Conservation (phyloP, 2,113 vertebrate species). For the Etheostoma cragini region DNA sequence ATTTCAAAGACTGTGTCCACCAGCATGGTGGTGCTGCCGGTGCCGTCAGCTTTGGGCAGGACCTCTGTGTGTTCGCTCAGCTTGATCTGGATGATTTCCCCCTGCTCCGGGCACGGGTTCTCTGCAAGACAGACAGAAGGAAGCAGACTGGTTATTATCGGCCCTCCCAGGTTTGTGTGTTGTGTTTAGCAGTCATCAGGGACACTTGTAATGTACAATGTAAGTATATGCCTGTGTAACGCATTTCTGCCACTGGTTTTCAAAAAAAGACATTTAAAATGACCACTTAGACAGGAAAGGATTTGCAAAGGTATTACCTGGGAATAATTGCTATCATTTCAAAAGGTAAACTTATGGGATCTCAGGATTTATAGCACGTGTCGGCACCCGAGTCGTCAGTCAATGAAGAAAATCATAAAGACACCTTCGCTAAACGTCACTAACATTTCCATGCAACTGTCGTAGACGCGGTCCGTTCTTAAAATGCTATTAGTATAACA, state of each 20-base stretch:
- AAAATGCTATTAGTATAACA: not conserved
- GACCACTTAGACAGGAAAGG: too few relatives aligned
- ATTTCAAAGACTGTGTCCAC: conserved; percentile 99
- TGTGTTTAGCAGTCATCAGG: not conserved
- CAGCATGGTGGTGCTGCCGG: conserved; percentile 98
- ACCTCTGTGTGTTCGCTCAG: conserved; percentile 97
- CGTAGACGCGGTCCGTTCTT: not conserved
- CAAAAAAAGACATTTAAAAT: not conserved
- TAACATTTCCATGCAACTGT: not conserved
- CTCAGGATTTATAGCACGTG: not conserved
- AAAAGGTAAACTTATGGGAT: not conserved
- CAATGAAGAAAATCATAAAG: not conserved
- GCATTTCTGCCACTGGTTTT: not conserved
- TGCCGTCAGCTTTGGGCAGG: conserved; percentile 95
- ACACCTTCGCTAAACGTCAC: not conserved
- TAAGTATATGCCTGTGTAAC: not conserved
- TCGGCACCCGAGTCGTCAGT: not conserved
- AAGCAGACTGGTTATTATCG: not conserved
- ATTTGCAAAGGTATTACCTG: not conserved
- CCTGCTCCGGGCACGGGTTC: conserved; percentile 98
- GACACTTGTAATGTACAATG: not conserved
- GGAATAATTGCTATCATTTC: not conserved
- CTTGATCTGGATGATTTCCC: conserved; percentile 99
- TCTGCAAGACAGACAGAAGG: conserved; percentile 81
- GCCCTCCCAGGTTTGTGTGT: not conserved